These are phyloP conservation scores for Ploceus nigricollis DNA, from an alignment of 2,113 vertebrate genomes.

Conservation along the genomic window DNA sequence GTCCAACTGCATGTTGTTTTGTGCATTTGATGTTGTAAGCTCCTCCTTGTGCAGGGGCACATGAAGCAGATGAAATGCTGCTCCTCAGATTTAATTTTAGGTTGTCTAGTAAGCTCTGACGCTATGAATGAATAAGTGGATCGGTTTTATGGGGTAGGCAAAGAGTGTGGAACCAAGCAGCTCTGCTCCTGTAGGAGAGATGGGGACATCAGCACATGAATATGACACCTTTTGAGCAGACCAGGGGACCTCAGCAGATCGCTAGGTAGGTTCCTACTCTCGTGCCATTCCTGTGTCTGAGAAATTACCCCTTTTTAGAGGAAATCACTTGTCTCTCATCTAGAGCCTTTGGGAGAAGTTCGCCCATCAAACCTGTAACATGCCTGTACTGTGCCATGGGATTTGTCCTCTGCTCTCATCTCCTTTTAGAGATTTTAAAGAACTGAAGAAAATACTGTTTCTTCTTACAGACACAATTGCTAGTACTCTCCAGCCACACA, in stretches of 20 bases:
- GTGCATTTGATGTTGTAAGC: neutral
- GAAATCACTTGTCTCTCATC: neutral
- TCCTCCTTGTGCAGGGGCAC: neutral
- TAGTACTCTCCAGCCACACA: neutral
- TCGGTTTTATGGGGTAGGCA: neutral
- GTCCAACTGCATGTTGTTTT: accelerated
- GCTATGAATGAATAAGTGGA: neutral
- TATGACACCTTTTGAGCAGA: neutral
- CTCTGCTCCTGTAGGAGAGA: neutral
- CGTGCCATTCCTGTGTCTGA: neutral
- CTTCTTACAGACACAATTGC: neutral
- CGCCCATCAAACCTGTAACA: neutral
- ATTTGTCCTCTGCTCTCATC: neutral
- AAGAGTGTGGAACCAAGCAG: neutral
- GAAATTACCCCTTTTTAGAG: neutral
- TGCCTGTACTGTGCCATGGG: accelerated
- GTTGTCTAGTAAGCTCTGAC: neutral
- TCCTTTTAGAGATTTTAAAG: neutral
- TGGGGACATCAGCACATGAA: too few relatives aligned
- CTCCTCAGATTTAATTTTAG: neutral
- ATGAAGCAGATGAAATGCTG: neutral
- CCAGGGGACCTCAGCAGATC: neutral
- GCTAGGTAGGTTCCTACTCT: neutral
- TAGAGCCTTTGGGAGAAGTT: neutral
- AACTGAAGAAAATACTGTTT: neutral